Percentiles rank a stretch among this genome's conserved stretches.
Evolutionary conservation across 2,888 invertebrate genomes (phyloP).

Genomic region (Dryobotodes eremita): DNA sequence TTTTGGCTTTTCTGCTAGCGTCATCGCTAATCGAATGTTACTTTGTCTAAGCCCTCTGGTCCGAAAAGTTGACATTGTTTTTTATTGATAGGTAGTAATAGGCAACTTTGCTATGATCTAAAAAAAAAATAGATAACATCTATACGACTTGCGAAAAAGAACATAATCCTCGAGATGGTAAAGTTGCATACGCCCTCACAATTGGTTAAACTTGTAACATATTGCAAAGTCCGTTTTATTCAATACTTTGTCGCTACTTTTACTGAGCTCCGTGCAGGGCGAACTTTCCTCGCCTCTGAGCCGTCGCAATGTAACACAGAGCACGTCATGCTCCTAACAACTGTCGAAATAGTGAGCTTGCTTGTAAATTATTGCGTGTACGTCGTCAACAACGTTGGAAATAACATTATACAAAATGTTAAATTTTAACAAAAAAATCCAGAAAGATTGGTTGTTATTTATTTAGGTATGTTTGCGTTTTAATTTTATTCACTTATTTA

Average conservation of each 20-base stretch:
- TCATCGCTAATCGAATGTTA: too few species aligned
- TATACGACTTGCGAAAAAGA: not conserved
- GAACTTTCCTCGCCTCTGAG: constrained; percentile 35
- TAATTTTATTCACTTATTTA: too few species aligned
- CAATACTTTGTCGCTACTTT: constrained; percentile 63
- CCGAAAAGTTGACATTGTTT: not conserved
- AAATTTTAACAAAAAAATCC: not conserved
- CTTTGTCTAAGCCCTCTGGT: too few species aligned
- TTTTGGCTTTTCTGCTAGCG: too few species aligned
- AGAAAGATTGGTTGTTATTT: not conserved
- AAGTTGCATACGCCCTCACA: constrained; percentile 53
- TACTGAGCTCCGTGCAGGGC: constrained; percentile 23
- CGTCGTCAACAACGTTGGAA: not conserved
- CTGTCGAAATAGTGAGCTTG: not conserved
- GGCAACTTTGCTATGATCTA: not conserved
- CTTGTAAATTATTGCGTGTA: constrained; percentile 10
- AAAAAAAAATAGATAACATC: not conserved
- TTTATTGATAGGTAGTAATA: not conserved
- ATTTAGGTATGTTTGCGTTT: too few species aligned
- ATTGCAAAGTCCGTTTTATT: constrained; percentile 69
- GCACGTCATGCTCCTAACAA: constrained; percentile 17
- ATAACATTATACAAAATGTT: not conserved
- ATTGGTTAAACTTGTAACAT: constrained; percentile 56
- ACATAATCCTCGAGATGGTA: constrained; percentile 16
- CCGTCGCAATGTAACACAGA: constrained; percentile 31